Evolutionary conservation across 2,797 vertebrate species (phyloP).

Genomic region (Macrochelys suwanniensis): DNA sequence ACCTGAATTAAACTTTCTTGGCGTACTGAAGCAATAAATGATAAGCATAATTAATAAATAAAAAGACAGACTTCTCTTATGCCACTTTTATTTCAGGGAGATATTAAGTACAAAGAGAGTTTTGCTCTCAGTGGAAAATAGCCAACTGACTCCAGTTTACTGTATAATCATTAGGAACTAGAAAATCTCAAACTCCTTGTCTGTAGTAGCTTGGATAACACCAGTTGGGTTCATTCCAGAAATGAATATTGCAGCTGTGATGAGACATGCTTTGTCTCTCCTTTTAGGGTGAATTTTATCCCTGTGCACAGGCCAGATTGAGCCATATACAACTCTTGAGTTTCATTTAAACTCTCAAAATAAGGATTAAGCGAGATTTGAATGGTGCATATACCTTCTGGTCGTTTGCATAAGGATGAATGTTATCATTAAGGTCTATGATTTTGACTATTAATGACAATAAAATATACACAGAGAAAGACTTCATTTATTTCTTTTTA

Average conservation of each 20-base stretch:
- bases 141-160: slow-evolving; percentile 74
- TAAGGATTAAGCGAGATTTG: slow-evolving; percentile 1
- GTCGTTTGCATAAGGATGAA: background rate
- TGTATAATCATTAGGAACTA: slow-evolving; percentile 77
- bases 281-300: slow-evolving; percentile 35
- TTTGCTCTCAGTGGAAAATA: slow-evolving; percentile 61
- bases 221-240: slow-evolving; percentile 69
- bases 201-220: slow-evolving; percentile 73
- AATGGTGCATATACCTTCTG: background rate
- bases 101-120: slow-evolving; percentile 72
- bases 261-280: slow-evolving; percentile 59
- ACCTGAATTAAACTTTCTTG: slow-evolving; percentile 70
- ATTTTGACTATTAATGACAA: background rate
- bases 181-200: slow-evolving; percentile 76
- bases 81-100: slow-evolving; percentile 68
- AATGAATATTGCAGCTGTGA: slow-evolving; percentile 76
- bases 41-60: slow-evolving; percentile 62
- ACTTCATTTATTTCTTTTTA: background rate
- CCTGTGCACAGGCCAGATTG: slow-evolving; percentile 25
- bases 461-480: slow-evolving; percentile 8
- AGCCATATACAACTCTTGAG: slow-evolving; percentile 42
- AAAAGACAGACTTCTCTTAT: slow-evolving; percentile 64
- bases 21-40: slow-evolving; percentile 33
- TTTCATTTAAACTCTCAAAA: slow-evolving; percentile 19
- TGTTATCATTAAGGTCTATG: slow-evolving; percentile 3